Conservation (phyloP, 2,888 invertebrate genomes). For the Morinoia aosen region DNA sequence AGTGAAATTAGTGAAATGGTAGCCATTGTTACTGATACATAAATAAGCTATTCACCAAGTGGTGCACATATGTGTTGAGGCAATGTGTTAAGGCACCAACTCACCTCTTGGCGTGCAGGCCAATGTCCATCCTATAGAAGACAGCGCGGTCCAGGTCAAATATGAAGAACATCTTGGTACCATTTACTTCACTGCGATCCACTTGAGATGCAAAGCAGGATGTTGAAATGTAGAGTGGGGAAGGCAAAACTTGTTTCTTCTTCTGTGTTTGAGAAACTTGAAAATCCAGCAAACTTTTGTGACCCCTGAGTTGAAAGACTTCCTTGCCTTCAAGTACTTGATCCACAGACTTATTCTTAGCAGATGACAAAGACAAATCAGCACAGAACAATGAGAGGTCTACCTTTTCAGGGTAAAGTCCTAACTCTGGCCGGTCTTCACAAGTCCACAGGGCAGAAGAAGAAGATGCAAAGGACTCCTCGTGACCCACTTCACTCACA, state of each 20-base stretch:
- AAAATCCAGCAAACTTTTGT: neutral
- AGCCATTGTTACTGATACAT: too few relatives aligned
- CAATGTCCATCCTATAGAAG: slow-evolving; percentile 19
- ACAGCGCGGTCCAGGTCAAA: slow-evolving; percentile 29
- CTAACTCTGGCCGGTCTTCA: neutral
- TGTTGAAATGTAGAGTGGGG: neutral
- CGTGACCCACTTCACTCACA: neutral
- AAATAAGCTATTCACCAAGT: too few relatives aligned
- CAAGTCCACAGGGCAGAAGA: neutral
- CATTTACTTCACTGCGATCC: neutral
- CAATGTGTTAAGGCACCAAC: neutral
- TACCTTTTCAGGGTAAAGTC: neutral
- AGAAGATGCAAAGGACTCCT: neutral
- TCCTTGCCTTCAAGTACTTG: neutral
- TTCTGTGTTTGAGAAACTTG: neutral
- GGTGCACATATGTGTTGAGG: too few relatives aligned
- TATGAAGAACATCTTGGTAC: slow-evolving; percentile 25
- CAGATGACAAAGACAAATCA: neutral
- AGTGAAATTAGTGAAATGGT: too few relatives aligned
- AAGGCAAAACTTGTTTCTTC: neutral
- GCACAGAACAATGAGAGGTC: neutral
- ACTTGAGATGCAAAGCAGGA: neutral
- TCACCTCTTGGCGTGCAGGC: slow-evolving; percentile 40
- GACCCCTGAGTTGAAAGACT: neutral
- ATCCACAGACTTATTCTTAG: neutral